Base-by-base conservation (phyloP, 2,113 vertebrate species). In the Perccottus glenii region DNA sequence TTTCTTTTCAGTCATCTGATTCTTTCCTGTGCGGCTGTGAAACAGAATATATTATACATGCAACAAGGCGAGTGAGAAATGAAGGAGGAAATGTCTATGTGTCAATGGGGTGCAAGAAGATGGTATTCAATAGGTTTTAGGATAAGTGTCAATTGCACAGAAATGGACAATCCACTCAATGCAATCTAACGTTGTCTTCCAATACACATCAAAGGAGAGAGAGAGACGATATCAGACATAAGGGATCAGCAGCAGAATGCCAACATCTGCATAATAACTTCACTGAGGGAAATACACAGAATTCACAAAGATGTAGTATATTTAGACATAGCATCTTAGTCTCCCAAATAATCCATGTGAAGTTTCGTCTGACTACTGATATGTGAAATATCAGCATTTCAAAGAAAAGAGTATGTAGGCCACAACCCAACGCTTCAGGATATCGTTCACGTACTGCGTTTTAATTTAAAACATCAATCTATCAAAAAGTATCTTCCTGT, bases 131-230 rank as follows among this genome's bases (percentile, higher is more conserved):
- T 27, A 27, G 77, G 75, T 64, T 71, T 40, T 49, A 35, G 14
- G 33, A 33, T 3, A 59, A 32, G 70, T 67, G 69, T 85, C 71
- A 79, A 69, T 80, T 72, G 81, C 58, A 70, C 68, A 70, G 52
- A 56, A 58, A 38, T 11, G 1, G 12, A 36, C 27, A 5, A 6
- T 19, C 15, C 4, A 46, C 35, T 12, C 35, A 50, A 55, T 60
- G 60, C 40, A 43, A 58, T 69, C 65, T 60, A 48, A 87, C 79
- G 75, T 82, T n/a, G 63, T 33, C 45, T 64, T 77, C 85, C 79
- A 78, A 73, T 66, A 87, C 52, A 78, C 70, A 85, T 87, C 82
- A 80, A 75, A 80, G 67, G 49, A 60, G 67, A 67, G 68, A 60
- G 73, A 66, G 64, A 16, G 9, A 27, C 19, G 1, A 27, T 38